phyloP scores from a whole-genome alignment of 1,140 invertebrate genomes.

The Chironomus striatipennis region DNA sequence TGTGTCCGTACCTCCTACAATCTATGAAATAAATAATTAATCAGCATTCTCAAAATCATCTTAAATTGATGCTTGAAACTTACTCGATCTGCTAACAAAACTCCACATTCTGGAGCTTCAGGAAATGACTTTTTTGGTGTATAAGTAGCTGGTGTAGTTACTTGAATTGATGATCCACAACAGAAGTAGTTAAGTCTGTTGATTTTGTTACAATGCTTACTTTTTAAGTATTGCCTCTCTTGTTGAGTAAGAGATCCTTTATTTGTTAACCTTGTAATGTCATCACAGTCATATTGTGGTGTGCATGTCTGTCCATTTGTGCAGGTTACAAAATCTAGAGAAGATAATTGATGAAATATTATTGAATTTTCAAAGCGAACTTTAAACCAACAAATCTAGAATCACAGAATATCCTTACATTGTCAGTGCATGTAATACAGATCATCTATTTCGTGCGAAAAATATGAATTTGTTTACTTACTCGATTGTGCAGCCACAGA shows the following conservation, averaged over 20 bases:
- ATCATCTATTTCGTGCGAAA: too few species aligned
- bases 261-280: neutral
- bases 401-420: too few species aligned
- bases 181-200: neutral
- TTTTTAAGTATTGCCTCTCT: neutral
- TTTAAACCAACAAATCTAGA: too few species aligned
- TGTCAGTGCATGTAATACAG: too few species aligned
- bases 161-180: neutral
- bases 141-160: too few species aligned
- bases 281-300: neutral
- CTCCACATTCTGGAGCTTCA: neutral
- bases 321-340: neutral
- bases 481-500: too few species aligned
- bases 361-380: neutral
- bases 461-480: too few species aligned
- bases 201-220: neutral
- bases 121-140: neutral
- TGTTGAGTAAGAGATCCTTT: neutral
- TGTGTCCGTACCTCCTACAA: constrained; percentile 23
- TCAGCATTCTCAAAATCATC: too few species aligned
- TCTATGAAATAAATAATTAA: neutral
- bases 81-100: neutral
- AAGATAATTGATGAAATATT: neutral
- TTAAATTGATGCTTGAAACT: neutral
- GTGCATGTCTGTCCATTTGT: neutral